phyloP scores from a whole-genome alignment of 2,888 invertebrate genomes.

The Hypomecis atomaria region DNA sequence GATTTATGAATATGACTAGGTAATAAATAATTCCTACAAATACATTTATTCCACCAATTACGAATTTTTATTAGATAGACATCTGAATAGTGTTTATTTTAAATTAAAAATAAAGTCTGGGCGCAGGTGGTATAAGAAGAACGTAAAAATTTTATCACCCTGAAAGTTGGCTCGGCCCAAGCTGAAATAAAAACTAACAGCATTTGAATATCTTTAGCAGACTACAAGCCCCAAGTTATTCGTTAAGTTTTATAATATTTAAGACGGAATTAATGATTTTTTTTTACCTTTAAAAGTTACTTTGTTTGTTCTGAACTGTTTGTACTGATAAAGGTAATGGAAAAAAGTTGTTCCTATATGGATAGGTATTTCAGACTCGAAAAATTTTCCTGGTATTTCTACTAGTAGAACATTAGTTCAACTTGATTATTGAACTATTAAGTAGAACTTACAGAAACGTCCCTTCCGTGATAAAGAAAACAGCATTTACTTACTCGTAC shows the following conservation, averaged over 20 bases:
- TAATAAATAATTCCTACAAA: too few relatives aligned
- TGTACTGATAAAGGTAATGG: not conserved
- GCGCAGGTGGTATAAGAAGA: constrained; percentile 28
- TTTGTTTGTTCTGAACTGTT: not conserved
- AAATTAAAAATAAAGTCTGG: constrained; percentile 2
- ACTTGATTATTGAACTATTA: too few relatives aligned
- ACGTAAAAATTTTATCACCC: constrained; percentile 4
- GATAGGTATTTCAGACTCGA: too few relatives aligned
- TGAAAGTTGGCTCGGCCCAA: constrained; percentile 1
- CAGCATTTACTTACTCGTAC: too few relatives aligned
- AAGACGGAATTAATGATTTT: not conserved
- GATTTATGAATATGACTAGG: too few relatives aligned
- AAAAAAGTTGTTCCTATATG: not conserved
- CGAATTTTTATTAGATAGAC: too few relatives aligned
- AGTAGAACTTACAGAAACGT: too few relatives aligned
- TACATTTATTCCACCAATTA: not conserved
- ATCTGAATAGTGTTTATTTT: not conserved
- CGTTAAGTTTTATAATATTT: not conserved
- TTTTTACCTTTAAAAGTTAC: not conserved
- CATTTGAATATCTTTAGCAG: constrained; percentile 7
- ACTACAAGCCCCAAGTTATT: not conserved
- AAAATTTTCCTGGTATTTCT: too few relatives aligned
- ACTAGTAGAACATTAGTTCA: too few relatives aligned
- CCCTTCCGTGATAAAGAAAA: too few relatives aligned
- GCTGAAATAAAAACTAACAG: constrained; percentile 11